These are phyloP conservation scores for Coptodon rendalli DNA, from an alignment of 2,113 vertebrate species.

Conservation along the genomic window DNA sequence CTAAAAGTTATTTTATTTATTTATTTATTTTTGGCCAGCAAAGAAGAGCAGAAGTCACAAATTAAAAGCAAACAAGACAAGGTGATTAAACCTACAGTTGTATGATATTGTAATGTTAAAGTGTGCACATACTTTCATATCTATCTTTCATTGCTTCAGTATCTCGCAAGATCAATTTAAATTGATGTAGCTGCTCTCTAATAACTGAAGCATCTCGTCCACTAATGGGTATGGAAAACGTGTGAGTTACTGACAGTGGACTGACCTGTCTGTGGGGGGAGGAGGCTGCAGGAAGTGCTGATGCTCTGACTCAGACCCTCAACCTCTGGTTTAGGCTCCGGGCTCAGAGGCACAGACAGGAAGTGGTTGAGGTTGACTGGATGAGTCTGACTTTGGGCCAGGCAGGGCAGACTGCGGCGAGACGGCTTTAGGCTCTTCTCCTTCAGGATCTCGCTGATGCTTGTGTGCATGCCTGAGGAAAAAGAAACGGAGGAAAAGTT, in stretches of 20 bases:
- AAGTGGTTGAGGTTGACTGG: constrained; percentile 89
- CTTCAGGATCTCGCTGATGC: constrained; percentile 92
- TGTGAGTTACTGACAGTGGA: neutral
- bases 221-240: neutral
- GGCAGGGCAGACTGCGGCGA: constrained; percentile 90
- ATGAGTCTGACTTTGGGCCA: constrained; percentile 88
- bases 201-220: neutral
- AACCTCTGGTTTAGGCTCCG: constrained; percentile 60
- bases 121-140: neutral
- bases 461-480: constrained; percentile 89
- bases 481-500: neutral
- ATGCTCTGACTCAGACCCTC: constrained; percentile 54
- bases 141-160: neutral
- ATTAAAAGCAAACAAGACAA: neutral
- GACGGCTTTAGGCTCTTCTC: constrained; percentile 88
- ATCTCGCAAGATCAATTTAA: neutral
- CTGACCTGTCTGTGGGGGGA: constrained; percentile 58
- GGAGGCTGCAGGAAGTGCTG: constrained; percentile 66
- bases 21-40: neutral
- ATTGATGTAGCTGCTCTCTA: neutral
- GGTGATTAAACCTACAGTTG: neutral
- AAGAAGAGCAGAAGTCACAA: neutral
- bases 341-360: constrained; percentile 78
- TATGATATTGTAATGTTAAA: neutral
- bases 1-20: neutral